Evolutionary conservation across 2,797 vertebrate species (phyloP), one percentile per base, ranked within the genome.

Genomic region (Lacerta viridis): DNA sequence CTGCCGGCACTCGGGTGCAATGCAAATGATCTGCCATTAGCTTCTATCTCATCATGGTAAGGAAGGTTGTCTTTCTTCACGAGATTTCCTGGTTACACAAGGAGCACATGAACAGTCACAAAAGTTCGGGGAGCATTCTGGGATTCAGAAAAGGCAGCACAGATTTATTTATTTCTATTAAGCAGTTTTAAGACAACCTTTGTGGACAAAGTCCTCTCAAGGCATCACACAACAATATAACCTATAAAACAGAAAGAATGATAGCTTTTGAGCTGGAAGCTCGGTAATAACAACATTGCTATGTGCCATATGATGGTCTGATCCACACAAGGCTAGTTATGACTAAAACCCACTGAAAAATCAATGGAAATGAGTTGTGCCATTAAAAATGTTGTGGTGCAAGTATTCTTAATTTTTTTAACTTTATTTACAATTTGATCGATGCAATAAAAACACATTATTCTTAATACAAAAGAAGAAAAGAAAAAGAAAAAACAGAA

Each of bases 71-170:
- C 25, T n/a, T 8, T 17, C 29, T 0, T 3, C 20, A 55, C 50
- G 64, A 23, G 13, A 11, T 71, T 25, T 1, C 0, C 5, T n/a
- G 36, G 7, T 33, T 55, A 55, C 50, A 55, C 64, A 66, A 0
- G 0, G 25, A 43, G 27, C 18, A 55, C 23, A 50, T 33, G 17
- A 15, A 20, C 23, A 72, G 25, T 59, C 36, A 87, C 2, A 50
- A 33, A 41, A 39, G 7, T 41, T 25, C 25, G 33, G 66, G 27
- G 59, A 59, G 5, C 5, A 11, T 81, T 27, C 80, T 7, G 5
- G 3, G 18, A 68, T 0, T 0, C 33, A 7, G 80, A 59, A 8
- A 1, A 6, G 13, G 23, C 23, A 50, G 29, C n/a, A n/a, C 9
- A 81, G 1, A 41, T 25, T 74, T 10, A 20, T 74, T 71, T 74